Percentiles rank a stretch among this genome's conserved stretches.
Conservation (phyloP, 92 coral and sea anemone species). For the Epizoanthus rinbou region DNA sequence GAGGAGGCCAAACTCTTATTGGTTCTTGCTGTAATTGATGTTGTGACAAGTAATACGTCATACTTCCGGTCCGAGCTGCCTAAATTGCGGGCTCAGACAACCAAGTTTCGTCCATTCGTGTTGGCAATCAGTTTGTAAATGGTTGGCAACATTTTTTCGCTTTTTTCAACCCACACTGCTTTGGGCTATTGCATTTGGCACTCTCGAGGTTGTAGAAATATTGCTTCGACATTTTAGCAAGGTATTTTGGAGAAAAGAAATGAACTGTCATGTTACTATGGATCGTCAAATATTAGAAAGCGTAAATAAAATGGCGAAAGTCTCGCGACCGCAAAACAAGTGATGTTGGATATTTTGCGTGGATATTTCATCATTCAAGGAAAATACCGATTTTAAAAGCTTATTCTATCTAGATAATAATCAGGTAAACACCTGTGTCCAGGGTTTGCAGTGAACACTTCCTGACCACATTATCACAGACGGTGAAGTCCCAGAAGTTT, state of each 20-base stretch:
- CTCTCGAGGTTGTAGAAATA: slow-evolving; percentile 19
- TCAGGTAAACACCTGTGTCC: slow-evolving; percentile 1
- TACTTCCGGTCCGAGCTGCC: slow-evolving; percentile 13
- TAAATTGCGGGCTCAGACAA: slow-evolving; percentile 2
- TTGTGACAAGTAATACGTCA: slow-evolving; percentile 6
- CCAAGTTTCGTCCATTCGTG: slow-evolving; percentile 10
- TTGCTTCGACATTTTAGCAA: slow-evolving; percentile 2
- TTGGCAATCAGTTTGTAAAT: slow-evolving; percentile 5
- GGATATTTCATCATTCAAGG: slow-evolving; percentile 14
- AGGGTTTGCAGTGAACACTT: background rate
- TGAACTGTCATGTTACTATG: slow-evolving; percentile 8
- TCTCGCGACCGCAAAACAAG: slow-evolving; percentile 23
- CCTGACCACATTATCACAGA: slow-evolving; percentile 14
- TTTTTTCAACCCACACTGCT: slow-evolving; percentile 4
- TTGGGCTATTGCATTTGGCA: slow-evolving; percentile 14
- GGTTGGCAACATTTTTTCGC: slow-evolving; percentile 11
- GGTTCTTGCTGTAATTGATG: slow-evolving; percentile 9
- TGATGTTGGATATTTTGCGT: slow-evolving; percentile 22
- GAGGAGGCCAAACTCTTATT: too few relatives aligned
- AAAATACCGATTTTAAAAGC: slow-evolving; percentile 11
- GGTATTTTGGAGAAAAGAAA: slow-evolving; percentile 13
- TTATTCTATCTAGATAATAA: slow-evolving; percentile 20
- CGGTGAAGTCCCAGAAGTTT: slow-evolving; percentile 23
- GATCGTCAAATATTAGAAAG: slow-evolving; percentile 7
- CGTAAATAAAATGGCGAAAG: slow-evolving; percentile 19